Percentiles rank a stretch among this genome's conserved stretches.
Evolutionary conservation across 1,140 invertebrate species (phyloP).

Genomic region (Heliconius nattereri): DNA sequence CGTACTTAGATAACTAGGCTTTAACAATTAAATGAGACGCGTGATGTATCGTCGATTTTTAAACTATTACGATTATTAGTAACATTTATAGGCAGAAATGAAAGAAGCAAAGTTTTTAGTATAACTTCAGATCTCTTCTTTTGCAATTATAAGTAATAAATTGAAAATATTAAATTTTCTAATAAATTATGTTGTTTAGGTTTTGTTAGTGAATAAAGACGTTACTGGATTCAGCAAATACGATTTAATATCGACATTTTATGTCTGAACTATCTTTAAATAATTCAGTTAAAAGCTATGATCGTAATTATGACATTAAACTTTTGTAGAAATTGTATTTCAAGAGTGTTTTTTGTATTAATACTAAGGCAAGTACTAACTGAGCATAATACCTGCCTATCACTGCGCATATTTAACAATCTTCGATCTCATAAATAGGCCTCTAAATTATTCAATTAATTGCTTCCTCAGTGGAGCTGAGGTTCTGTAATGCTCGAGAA

Average conservation of each 20-base stretch:
- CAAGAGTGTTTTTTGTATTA: neutral
- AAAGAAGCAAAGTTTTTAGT: neutral
- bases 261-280: too few relatives aligned
- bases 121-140: too few relatives aligned
- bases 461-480: slow-evolving; percentile 5
- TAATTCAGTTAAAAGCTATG: too few relatives aligned
- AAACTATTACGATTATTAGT: neutral
- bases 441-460: slow-evolving; percentile 46
- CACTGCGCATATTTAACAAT: neutral
- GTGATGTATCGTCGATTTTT: slow-evolving; percentile 28
- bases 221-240: too few relatives aligned
- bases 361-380: neutral
- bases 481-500: slow-evolving; percentile 28
- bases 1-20: slow-evolving; percentile 63
- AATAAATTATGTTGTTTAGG: too few relatives aligned
- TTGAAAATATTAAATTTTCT: too few relatives aligned
- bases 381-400: neutral
- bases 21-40: slow-evolving; percentile 69
- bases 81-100: neutral
- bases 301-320: too few relatives aligned
- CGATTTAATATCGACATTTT: too few relatives aligned
- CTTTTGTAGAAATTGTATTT: neutral
- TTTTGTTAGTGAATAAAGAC: too few relatives aligned
- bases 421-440: slow-evolving; percentile 17
- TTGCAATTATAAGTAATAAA: too few relatives aligned